These are phyloP conservation scores for Protonibea diacanthus DNA, from an alignment of 2,797 vertebrate species.

Conservation along the genomic window DNA sequence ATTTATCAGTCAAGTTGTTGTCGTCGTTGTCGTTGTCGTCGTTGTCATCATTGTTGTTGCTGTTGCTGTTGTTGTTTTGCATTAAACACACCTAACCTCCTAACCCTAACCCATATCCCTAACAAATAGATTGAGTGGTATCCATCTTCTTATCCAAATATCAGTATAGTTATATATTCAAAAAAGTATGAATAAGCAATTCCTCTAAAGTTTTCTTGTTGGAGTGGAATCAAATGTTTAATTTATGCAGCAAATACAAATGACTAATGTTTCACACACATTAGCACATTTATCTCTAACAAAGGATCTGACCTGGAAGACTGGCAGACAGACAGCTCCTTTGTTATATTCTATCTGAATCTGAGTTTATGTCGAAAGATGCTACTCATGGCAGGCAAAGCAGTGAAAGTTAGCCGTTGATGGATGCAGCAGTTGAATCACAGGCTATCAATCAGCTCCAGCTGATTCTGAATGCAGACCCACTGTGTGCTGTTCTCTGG, in stretches of 20 bases:
- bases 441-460: slow-evolving; percentile 65
- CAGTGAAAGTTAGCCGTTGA: slow-evolving; percentile 47
- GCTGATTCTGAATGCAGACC: slow-evolving; percentile 60
- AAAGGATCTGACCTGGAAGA: neutral
- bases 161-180: neutral
- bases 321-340: neutral
- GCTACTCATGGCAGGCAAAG: slow-evolving; percentile 33
- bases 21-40: too few species aligned
- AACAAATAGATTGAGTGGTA: neutral
- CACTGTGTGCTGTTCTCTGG: slow-evolving; percentile 23
- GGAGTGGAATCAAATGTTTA: neutral
- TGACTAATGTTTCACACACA: neutral
- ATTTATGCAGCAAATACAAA: neutral
- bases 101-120: neutral
- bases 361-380: slow-evolving; percentile 29
- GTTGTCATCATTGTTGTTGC: too few species aligned
- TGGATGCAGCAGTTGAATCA: slow-evolving; percentile 38
- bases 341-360: slow-evolving; percentile 32
- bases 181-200: neutral
- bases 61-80: too few species aligned
- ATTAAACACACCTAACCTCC: neutral
- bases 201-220: neutral
- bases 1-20: too few species aligned
- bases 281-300: neutral
- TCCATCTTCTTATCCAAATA: neutral